Conservation (phyloP, 2,113 vertebrate species). For the Heterocephalus glaber region DNA sequence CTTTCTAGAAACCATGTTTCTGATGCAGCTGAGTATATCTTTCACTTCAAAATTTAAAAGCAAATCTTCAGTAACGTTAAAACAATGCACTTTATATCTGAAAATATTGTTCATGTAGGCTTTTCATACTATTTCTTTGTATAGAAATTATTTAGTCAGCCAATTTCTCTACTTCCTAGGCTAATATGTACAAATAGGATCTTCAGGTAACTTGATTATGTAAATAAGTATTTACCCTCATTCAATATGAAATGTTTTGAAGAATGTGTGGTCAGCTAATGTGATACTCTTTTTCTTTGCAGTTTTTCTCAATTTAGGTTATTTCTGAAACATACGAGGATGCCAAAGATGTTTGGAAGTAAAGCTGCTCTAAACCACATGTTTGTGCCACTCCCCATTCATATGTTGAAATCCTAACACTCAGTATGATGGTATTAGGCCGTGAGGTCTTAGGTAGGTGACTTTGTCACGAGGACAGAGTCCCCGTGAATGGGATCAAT, state of each 20-base stretch:
- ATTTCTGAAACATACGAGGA: not conserved
- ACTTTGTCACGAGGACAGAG: no score
- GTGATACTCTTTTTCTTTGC: not conserved
- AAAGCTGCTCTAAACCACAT: not conserved
- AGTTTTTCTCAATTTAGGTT: not conserved
- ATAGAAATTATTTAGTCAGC: not conserved
- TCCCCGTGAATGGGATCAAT: not conserved
- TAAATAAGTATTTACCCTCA: not conserved
- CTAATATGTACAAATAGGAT: not conserved
- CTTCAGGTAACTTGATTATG: not conserved
- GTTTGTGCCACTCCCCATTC: not conserved
- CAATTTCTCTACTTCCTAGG: not conserved
- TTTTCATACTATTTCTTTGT: not conserved
- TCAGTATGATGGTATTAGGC: not conserved
- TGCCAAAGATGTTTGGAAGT: not conserved
- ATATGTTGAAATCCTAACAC: not conserved
- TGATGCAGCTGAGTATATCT: not conserved
- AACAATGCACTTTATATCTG: not conserved
- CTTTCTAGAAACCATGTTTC: not conserved
- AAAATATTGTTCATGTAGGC: not conserved
- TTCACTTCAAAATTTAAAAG: constrained; percentile 23
- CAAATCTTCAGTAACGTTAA: not conserved
- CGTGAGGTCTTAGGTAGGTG: not conserved
- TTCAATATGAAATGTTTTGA: not conserved
- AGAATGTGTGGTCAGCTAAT: not conserved